Evolutionary conservation across 2,888 invertebrate genomes (phyloP), one percentile per base, ranked within the genome.

Genomic region (Geophilus truncorum): DNA sequence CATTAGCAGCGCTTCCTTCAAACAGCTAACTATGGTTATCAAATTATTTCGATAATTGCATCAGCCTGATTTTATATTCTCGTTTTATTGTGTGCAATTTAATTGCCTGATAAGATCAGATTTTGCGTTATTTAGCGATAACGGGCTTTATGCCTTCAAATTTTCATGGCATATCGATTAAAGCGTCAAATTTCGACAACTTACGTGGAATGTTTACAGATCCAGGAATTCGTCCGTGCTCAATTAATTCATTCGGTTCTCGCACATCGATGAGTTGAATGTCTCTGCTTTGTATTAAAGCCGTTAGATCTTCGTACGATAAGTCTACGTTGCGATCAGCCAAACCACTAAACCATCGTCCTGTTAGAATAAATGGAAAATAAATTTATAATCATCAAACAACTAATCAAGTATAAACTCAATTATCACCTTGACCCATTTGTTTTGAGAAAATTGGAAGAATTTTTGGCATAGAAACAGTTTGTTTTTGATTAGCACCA

Each of bases 151-250:
- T 10, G 15, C n/a, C n/a, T n/a, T n/a, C n/a, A n/a, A n/a, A n/a
- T n/a, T n/a, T n/a, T n/a, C n/a, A n/a, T n/a, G n/a, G n/a, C n/a
- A n/a, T n/a, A n/a, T n/a, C n/a, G n/a, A n/a, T n/a, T n/a, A n/a
- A n/a, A n/a, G n/a, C n/a, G n/a, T n/a, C n/a, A n/a, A n/a, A n/a
- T n/a, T n/a, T n/a, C n/a, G n/a, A n/a, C n/a, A 23, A 83, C 84
- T 82, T 83, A 86, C 86, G 82, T 79, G 86, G 86, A 79, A 87
- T 85, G 82, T 86, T 86, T 30, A 84, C 82, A 12, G 86, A 84
- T n/a, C 82, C 81, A 5, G 85, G 84, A 81, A 86, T 86, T 51
- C 79, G 83, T 36, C 86, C 86, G 80, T 85, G 84, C 30, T 85
- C 84, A 18, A 82, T 81, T 5, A 86, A 82, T 82, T 87, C 86